These are phyloP conservation scores for Pseudoips prasinana DNA, from an alignment of 2,888 invertebrate genomes.

Conservation along the genomic window DNA sequence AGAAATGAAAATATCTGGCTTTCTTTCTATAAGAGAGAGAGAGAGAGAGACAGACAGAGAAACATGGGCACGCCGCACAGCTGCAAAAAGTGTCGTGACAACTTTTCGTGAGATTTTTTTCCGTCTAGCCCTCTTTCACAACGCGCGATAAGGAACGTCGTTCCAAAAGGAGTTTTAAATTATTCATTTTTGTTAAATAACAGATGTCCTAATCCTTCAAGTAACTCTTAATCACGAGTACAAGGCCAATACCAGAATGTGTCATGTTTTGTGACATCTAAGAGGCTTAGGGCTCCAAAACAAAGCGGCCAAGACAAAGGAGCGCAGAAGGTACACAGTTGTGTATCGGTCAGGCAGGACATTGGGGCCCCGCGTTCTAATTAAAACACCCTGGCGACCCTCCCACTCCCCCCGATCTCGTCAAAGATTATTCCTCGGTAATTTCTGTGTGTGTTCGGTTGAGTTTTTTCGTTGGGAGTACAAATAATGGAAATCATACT, in stretches of 20 bases:
- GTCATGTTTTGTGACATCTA: conserved; percentile 21
- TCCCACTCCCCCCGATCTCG: conserved; percentile 34
- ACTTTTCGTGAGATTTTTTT: no score
- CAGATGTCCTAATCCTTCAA: conserved; percentile 5
- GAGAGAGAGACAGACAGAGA: no score
- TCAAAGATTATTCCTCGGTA: conserved; percentile 48
- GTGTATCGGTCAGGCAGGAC: conserved; percentile 41
- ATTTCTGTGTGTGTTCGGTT: conserved; percentile 21
- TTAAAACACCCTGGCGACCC: conserved; percentile 62
- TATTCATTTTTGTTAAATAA: no score
- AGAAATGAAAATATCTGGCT: no score
- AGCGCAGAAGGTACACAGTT: conserved; percentile 37
- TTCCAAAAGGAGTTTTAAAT: no score
- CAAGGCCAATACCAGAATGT: conserved; percentile 2
- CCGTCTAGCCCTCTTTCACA: no score
- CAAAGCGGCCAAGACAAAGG: conserved; percentile 37
- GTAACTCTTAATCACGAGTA: conserved; percentile 17
- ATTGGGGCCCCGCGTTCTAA: conserved; percentile 64
- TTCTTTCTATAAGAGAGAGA: no score
- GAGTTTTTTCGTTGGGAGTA: no score
- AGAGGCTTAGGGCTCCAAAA: conserved; percentile 31
- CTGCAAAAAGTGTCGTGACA: no score
- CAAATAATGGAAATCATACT: no score
- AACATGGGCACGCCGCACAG: no score
- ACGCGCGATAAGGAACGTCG: no score